Conservation (phyloP, 2,797 vertebrate species). For the Spondyliosoma cantharus region DNA sequence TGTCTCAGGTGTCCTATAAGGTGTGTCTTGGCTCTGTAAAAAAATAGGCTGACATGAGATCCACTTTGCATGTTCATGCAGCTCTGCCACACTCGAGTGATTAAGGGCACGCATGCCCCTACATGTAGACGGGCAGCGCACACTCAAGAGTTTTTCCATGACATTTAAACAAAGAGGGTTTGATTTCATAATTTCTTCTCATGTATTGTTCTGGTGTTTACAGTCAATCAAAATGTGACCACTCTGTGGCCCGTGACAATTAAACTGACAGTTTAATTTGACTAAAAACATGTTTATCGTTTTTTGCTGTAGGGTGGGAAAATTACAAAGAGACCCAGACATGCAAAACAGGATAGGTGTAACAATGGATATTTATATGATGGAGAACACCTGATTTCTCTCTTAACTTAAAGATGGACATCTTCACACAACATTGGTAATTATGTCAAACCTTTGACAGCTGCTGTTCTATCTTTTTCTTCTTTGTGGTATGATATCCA, state of each 20-base stretch:
- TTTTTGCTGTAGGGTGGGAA: constrained; percentile 6
- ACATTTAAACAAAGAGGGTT: constrained; percentile 49
- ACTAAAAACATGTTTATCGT: constrained; percentile 5
- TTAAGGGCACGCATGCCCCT: constrained; percentile 42
- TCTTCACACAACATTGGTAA: too few species aligned
- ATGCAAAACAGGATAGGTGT: background rate
- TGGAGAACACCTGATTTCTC: too few species aligned
- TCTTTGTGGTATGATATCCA: too few species aligned
- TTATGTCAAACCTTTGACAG: too few species aligned
- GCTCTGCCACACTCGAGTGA: constrained; percentile 34
- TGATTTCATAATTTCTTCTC: constrained; percentile 18
- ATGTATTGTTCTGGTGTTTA: constrained; percentile 24
- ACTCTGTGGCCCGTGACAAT: constrained; percentile 9
- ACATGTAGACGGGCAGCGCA: constrained; percentile 34
- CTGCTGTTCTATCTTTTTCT: too few species aligned
- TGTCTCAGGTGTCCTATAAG: constrained; percentile 32
- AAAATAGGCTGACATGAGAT: constrained; percentile 44
- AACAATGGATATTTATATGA: too few species aligned
- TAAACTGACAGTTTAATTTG: background rate
- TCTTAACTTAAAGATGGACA: too few species aligned
- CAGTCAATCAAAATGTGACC: constrained; percentile 46
- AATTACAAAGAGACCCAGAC: background rate
- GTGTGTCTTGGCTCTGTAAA: constrained; percentile 38
- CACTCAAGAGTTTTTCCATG: constrained; percentile 33
- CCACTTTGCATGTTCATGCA: constrained; percentile 39